Evolutionary conservation across 2,113 vertebrate species (phyloP).

Genomic region (Halichoeres trimaculatus): DNA sequence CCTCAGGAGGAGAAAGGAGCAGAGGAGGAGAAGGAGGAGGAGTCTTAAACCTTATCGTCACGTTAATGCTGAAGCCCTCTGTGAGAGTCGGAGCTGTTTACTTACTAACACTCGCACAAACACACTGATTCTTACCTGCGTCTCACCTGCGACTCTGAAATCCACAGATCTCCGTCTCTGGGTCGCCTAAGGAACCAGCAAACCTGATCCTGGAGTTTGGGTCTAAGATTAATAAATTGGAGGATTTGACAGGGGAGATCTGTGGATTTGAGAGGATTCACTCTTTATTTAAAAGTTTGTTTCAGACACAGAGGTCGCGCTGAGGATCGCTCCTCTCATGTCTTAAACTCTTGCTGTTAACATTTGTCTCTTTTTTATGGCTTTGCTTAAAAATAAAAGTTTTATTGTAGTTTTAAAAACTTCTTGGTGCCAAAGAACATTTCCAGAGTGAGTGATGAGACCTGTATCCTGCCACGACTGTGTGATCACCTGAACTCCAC

Average conservation of each 20-base stretch:
- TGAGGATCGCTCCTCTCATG: no score
- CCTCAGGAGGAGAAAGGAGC: slow-evolving; percentile 55
- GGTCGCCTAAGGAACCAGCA: neutral
- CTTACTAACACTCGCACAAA: neutral
- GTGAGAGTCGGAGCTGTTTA: neutral
- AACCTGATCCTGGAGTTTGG: neutral
- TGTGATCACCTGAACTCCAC: slow-evolving; percentile 1
- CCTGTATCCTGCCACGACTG: neutral
- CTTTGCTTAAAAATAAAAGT: slow-evolving; percentile 3
- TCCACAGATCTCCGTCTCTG: neutral
- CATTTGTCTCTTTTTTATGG: neutral
- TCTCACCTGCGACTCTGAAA: neutral
- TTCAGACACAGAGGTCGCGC: no score
- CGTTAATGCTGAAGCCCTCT: neutral
- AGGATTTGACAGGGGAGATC: no score
- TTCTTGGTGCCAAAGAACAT: slow-evolving; percentile 60
- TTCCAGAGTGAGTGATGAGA: slow-evolving; percentile 5
- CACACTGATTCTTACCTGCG: neutral
- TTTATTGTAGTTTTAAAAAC: neutral
- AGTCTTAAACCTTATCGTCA: slow-evolving; percentile 33
- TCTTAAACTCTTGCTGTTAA: no score
- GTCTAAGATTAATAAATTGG: neutral
- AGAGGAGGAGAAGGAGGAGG: slow-evolving; percentile 27
- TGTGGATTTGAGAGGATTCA: neutral
- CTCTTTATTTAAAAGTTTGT: no score